These are phyloP conservation scores for Psittacus erithacus DNA, from an alignment of 2,113 vertebrate genomes.

Conservation along the genomic window DNA sequence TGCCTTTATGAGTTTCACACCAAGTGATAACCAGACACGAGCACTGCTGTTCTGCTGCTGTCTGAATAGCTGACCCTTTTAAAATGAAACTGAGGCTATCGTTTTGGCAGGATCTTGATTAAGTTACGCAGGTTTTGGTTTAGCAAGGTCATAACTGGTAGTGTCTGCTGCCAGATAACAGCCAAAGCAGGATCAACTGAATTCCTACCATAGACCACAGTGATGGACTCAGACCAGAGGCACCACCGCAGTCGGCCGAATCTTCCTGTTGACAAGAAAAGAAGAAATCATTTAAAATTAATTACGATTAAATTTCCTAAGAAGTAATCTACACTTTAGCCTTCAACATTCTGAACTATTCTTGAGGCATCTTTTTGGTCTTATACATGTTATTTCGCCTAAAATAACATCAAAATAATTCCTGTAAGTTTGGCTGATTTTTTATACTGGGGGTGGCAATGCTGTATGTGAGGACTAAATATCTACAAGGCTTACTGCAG, in stretches of 20 bases:
- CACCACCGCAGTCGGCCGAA: slow-evolving; percentile 92
- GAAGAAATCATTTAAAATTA: neutral
- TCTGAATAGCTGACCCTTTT: slow-evolving; percentile 60
- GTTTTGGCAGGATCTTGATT: slow-evolving; percentile 76
- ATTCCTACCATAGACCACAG: slow-evolving; percentile 84
- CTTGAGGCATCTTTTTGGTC: neutral
- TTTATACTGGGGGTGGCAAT: neutral
- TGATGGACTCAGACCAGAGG: slow-evolving; percentile 83
- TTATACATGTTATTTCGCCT: neutral
- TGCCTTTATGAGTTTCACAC: slow-evolving; percentile 45
- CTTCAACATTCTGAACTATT: slow-evolving; percentile 3
- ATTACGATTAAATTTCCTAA: neutral
- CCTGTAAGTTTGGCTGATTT: neutral
- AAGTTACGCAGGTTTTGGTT: slow-evolving; percentile 74
- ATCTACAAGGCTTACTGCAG: neutral
- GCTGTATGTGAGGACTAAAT: neutral
- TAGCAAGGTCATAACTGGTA: slow-evolving; percentile 86
- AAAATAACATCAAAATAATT: neutral
- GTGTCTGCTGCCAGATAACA: slow-evolving; percentile 81
- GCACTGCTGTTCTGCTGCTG: slow-evolving; percentile 53
- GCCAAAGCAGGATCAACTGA: slow-evolving; percentile 90
- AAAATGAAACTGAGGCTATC: slow-evolving; percentile 66
- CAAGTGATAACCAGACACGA: slow-evolving; percentile 14
- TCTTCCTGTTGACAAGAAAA: slow-evolving; percentile 86
- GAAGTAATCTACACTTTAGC: neutral